phyloP scores from a whole-genome alignment of 2,888 invertebrate species.

The Reticulitermes lucifugus region DNA sequence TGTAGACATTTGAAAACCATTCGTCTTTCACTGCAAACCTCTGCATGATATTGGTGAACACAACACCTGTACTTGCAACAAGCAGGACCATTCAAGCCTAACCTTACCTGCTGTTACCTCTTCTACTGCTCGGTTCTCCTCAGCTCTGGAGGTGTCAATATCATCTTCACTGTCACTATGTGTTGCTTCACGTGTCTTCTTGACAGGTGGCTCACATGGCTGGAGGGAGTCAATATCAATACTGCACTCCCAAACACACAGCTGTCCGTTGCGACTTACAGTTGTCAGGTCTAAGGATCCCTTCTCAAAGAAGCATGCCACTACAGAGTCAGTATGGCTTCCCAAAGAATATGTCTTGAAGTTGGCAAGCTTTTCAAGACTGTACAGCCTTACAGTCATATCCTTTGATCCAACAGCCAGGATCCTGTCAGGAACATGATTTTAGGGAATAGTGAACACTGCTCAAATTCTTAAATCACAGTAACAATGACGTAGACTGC shows the following conservation, averaged over 20 bases:
- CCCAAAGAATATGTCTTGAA: constrained; percentile 82
- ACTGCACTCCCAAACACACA: constrained; percentile 89
- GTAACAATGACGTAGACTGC: too few species aligned
- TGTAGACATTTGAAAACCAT: too few species aligned
- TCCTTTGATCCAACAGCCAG: constrained; percentile 93
- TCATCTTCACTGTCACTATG: constrained; percentile 60
- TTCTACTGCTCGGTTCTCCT: constrained; percentile 22
- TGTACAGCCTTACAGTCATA: constrained; percentile 84
- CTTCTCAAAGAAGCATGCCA: constrained; percentile 89
- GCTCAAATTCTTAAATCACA: too few species aligned
- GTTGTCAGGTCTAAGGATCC: constrained; percentile 87
- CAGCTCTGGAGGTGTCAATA: constrained; percentile 49
- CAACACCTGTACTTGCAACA: too few species aligned
- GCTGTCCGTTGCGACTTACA: constrained; percentile 65
- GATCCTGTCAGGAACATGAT: constrained; percentile 64
- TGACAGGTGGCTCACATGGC: constrained; percentile 64
- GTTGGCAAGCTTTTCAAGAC: constrained; percentile 79
- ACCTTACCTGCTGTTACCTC: constrained; percentile 21
- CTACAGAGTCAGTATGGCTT: constrained; percentile 86
- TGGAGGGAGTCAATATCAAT: constrained; percentile 77
- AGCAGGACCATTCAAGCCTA: neutral
- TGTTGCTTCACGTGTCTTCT: constrained; percentile 58
- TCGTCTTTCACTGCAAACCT: too few species aligned
- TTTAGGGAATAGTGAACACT: neutral
- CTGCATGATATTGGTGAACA: too few species aligned